These are phyloP conservation scores for Tapirus terrestris DNA, from an alignment of 2,113 vertebrate species.

Conservation along the genomic window DNA sequence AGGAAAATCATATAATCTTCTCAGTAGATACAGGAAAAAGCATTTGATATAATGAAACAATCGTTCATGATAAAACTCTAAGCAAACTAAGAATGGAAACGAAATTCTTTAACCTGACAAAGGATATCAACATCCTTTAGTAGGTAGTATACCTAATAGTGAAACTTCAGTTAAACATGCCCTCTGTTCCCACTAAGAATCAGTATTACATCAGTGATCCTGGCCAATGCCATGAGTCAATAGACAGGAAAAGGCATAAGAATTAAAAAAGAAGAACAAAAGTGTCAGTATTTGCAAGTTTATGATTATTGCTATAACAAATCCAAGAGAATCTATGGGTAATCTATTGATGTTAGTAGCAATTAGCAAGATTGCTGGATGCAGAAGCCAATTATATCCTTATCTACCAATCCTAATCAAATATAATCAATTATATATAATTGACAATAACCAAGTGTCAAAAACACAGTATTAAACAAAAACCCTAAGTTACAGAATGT, in stretches of 20 bases:
- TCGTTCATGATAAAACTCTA: background rate
- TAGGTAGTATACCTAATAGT: background rate
- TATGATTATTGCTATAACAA: background rate
- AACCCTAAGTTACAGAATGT: background rate
- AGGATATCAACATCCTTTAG: background rate
- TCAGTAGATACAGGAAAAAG: background rate
- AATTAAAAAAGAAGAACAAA: background rate
- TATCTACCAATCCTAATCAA: background rate
- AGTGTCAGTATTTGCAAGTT: background rate
- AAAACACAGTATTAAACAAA: slow-evolving; percentile 4
- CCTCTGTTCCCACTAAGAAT: background rate
- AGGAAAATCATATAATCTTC: background rate
- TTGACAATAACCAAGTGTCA: background rate
- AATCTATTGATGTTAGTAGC: background rate
- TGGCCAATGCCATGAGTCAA: background rate
- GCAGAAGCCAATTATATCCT: background rate
- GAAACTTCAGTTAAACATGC: background rate
- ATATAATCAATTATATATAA: background rate
- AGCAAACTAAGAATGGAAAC: background rate
- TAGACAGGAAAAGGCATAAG: background rate
- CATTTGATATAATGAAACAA: background rate
- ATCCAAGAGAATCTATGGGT: background rate
- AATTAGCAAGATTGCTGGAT: background rate
- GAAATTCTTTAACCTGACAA: background rate
- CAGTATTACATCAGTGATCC: background rate